These are phyloP conservation scores for Heliothis subflexa DNA, from an alignment of 1,140 invertebrate species.

Conservation along the genomic window DNA sequence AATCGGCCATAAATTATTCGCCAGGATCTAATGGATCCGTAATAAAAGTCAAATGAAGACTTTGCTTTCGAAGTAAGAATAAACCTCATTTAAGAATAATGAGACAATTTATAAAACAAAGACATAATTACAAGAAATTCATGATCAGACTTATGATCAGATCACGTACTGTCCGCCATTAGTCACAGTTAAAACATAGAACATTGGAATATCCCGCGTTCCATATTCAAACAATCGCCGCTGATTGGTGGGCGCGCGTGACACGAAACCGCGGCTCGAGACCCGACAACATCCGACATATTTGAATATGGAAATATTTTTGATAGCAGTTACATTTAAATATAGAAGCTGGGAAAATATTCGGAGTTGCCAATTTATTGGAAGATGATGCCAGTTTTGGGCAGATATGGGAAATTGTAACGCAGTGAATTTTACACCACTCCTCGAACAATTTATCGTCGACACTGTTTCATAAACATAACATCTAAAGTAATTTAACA, in stretches of 20 bases:
- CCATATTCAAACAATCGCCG: conserved; percentile 40
- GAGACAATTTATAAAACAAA: conserved; percentile 1
- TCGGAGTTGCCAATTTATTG: neutral
- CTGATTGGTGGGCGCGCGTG: conserved; percentile 36
- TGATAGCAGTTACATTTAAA: neutral
- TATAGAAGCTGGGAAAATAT: neutral
- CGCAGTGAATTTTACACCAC: too few relatives aligned
- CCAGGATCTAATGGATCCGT: too few relatives aligned
- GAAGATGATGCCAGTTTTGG: neutral
- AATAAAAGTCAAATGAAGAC: too few relatives aligned
- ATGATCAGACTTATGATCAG: neutral
- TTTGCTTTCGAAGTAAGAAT: neutral
- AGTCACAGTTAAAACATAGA: conserved; percentile 28
- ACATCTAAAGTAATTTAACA: too few relatives aligned
- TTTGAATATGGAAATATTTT: conserved; percentile 29
- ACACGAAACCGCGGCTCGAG: conserved; percentile 16
- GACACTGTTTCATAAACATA: too few relatives aligned
- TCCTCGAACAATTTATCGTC: too few relatives aligned
- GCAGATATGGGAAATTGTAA: too few relatives aligned
- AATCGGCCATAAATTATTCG: too few relatives aligned
- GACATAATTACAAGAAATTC: neutral
- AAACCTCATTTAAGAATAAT: neutral
- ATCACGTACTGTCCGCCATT: conserved; percentile 16
- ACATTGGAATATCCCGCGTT: conserved; percentile 32
- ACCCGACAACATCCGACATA: conserved; percentile 30